Conservation (phyloP, 1,140 invertebrate genomes). For the Muscidifurax raptorellus region DNA sequence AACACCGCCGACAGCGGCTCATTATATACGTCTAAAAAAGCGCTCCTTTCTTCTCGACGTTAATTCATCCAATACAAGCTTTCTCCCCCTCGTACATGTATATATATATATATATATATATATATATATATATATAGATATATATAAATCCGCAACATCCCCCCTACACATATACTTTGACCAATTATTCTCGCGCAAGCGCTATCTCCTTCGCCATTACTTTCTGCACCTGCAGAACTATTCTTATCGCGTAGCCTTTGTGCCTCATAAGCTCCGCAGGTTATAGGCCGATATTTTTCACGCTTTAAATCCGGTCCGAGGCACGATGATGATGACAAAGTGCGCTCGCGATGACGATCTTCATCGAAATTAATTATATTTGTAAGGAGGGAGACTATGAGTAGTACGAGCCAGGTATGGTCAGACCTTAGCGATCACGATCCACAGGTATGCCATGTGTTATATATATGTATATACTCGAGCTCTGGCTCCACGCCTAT, state of each 20-base stretch:
- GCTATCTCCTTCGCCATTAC: slow-evolving; percentile 23
- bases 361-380: background rate
- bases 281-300: background rate
- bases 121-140: too few species aligned
- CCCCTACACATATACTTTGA: background rate
- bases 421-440: background rate
- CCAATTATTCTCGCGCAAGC: background rate
- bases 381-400: background rate
- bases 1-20: slow-evolving; percentile 36
- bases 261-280: background rate
- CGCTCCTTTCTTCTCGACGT: background rate
- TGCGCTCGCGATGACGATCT: background rate
- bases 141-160: background rate
- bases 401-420: background rate
- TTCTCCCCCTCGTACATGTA: background rate
- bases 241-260: background rate
- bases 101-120: too few species aligned
- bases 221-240: background rate
- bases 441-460: too few species aligned
- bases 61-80: slow-evolving; percentile 39
- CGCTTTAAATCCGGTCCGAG: background rate
- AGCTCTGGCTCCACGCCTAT: too few species aligned
- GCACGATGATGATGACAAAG: background rate
- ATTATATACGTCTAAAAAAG: slow-evolving; percentile 24
- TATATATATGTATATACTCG: too few species aligned